phyloP scores from a whole-genome alignment of 2,888 invertebrate species.

The Orgyia antiqua region DNA sequence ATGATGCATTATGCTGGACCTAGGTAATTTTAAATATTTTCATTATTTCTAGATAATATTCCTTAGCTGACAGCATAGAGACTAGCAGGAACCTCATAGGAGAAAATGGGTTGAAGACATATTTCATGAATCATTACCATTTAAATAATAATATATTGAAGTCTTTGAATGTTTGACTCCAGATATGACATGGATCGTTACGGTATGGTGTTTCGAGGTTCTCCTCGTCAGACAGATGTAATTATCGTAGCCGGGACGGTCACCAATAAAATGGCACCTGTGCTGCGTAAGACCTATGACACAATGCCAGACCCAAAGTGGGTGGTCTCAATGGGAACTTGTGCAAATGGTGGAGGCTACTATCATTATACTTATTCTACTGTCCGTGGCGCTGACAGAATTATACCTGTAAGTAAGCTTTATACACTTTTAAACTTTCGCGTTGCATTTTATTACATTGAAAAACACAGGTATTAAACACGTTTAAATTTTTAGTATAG shows the following conservation, averaged over 20 bases:
- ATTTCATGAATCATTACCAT: too few relatives aligned
- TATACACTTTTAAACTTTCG: too few relatives aligned
- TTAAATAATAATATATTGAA: too few relatives aligned
- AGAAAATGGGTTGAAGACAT: too few relatives aligned
- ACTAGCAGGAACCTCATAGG: too few relatives aligned
- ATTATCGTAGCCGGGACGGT: slow-evolving; percentile 99
- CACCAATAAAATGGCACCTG: slow-evolving; percentile 99
- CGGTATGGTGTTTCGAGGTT: slow-evolving; percentile 98
- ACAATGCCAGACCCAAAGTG: slow-evolving; percentile 98
- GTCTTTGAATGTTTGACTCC: slow-evolving; percentile 1
- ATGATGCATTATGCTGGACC: slow-evolving; percentile 99
- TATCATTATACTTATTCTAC: slow-evolving; percentile 99
- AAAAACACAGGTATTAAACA: too few relatives aligned
- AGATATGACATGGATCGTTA: slow-evolving; percentile 97
- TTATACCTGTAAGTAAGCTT: slow-evolving; percentile 49
- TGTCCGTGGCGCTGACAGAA: slow-evolving; percentile 78
- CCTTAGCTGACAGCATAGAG: too few relatives aligned
- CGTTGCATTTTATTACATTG: too few relatives aligned
- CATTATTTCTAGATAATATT: too few relatives aligned
- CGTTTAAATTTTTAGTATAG: too few relatives aligned
- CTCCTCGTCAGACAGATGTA: slow-evolving; percentile 97
- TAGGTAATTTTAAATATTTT: slow-evolving; percentile 66
- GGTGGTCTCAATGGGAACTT: slow-evolving; percentile 99
- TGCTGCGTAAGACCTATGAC: slow-evolving; percentile 96
- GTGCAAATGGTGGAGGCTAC: slow-evolving; percentile 99